phyloP scores from a whole-genome alignment of 2,797 vertebrate species.

The Vultur gryphus region DNA sequence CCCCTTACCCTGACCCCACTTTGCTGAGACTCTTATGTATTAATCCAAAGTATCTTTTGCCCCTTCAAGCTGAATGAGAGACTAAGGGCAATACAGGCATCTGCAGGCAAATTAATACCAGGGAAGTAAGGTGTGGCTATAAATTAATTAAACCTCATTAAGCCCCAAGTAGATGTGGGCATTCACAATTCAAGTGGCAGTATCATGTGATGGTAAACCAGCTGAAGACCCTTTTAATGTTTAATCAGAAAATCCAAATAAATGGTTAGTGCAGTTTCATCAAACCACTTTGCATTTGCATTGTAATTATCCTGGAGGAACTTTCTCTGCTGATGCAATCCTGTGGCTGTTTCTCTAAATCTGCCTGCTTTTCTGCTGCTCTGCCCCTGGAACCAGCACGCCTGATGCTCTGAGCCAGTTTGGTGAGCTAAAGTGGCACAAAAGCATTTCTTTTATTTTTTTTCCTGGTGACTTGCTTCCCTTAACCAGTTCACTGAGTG shows the following conservation, averaged over 20 bases:
- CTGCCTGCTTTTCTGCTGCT: neutral
- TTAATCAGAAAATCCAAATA: neutral
- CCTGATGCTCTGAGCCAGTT: neutral
- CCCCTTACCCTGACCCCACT: neutral
- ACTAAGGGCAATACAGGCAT: accelerated
- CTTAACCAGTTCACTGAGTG: neutral
- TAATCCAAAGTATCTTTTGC: neutral
- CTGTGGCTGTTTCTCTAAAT: neutral
- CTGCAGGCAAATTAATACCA: neutral
- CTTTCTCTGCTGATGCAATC: neutral
- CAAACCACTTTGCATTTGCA: neutral
- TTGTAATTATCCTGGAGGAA: neutral
- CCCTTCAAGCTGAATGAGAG: neutral
- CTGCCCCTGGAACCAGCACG: neutral
- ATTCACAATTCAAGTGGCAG: neutral
- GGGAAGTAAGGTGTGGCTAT: slow-evolving; percentile 13
- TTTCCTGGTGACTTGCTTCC: neutral
- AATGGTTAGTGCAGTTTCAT: neutral
- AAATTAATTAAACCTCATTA: slow-evolving; percentile 38
- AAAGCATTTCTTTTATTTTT: neutral
- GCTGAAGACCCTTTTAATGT: neutral
- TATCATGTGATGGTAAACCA: neutral
- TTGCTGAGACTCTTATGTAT: neutral
- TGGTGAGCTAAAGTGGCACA: neutral
- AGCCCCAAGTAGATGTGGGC: neutral